Base-by-base conservation (phyloP, 2,113 vertebrate species). In the Sclerurus mexicanus region DNA sequence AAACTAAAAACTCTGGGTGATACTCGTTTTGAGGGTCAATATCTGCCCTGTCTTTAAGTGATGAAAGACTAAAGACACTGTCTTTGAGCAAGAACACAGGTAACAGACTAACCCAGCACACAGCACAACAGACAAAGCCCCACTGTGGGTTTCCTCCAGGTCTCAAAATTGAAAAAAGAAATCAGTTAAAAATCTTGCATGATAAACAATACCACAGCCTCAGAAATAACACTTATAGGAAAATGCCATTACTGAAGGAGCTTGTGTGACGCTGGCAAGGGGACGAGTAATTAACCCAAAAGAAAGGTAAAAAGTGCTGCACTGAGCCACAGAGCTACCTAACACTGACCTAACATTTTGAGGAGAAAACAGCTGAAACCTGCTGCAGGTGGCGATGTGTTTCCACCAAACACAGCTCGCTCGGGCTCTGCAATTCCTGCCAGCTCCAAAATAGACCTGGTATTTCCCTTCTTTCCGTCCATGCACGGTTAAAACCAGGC, bases 371-470 rank as follows among this genome's bases (percentile, higher is more conserved):
- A 22, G 21, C 46, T 23, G 21, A 22, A 23, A 42, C 21, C 46
- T 47, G 46, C 46, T 47, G 46, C 46, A 47, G 46, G 46, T 47
- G 46, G 46, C 46, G 46, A 47, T 47, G 46, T 42, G 40, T 42
- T 42, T 42, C 40, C 40, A 42, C 40, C 40, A 42, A 42, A 42
- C 40, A 42, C 14, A 14, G 40, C 40, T 40, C 13, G 13, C 40
- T 40, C 40, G 13, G 40, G 40, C 40, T 40, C 44, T 46, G 44
- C 18, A 19, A 98, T 98, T 98, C 98, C 98, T 98, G 88, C 95
- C 31, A 64, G 83, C 96, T 98, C 99, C 99, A 99, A 99, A 99
- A 99, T 99, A 99, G 99, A 98, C 71, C 97, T 96, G 98, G 97
- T 98, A 97, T 98, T 98, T 97, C 98, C 97, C 97, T 97, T 91